These are phyloP conservation scores for Pachymerium ferrugineum DNA, from an alignment of 2,888 invertebrate species.

Conservation along the genomic window DNA sequence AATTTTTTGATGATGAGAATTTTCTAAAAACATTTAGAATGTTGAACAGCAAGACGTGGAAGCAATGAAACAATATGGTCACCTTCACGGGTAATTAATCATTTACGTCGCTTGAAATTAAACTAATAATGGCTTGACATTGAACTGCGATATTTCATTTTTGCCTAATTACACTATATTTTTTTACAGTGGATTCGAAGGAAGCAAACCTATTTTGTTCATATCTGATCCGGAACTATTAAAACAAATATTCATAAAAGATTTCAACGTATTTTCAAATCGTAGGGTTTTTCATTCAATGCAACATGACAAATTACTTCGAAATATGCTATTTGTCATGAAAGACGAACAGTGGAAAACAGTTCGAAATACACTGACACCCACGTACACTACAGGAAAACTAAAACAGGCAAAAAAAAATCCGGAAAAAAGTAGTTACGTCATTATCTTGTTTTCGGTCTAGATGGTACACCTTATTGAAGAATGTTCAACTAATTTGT, in stretches of 20 bases:
- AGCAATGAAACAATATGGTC: background rate
- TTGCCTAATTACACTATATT: too few species aligned
- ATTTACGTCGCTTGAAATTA: too few species aligned
- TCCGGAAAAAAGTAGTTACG: background rate
- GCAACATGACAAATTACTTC: background rate
- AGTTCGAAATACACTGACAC: conserved; percentile 5
- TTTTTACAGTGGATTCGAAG: too few species aligned
- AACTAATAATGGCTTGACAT: too few species aligned
- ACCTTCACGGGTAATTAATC: background rate
- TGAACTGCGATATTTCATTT: too few species aligned
- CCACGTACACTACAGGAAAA: conserved; percentile 33
- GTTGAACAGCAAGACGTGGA: background rate
- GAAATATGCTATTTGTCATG: background rate
- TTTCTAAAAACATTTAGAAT: background rate
- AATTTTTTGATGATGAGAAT: background rate
- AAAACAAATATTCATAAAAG: too few species aligned
- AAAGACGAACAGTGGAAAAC: conserved; percentile 27
- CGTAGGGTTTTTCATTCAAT: too few species aligned
- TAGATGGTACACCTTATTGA: conserved; percentile 7
- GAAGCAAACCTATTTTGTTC: too few species aligned
- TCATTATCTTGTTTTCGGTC: background rate
- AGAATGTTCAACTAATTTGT: background rate
- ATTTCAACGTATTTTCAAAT: too few species aligned
- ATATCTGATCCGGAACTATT: too few species aligned
- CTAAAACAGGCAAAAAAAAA: conserved; percentile 28